Evolutionary conservation across 2,888 invertebrate species (phyloP).

Genomic region (Stegophylla sp.): DNA sequence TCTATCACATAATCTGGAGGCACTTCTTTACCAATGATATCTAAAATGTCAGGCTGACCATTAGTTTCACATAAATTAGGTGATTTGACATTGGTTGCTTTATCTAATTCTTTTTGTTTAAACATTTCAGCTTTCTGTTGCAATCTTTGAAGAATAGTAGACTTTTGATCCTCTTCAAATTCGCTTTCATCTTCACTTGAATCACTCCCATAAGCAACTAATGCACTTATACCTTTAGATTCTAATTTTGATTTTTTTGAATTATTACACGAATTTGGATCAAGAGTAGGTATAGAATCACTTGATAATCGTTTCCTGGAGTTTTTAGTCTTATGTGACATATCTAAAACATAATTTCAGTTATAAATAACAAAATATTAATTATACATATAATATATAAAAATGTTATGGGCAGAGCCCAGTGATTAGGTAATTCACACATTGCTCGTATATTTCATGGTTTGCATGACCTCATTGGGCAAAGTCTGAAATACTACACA

Average conservation of each 20-base stretch:
- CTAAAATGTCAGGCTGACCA: constrained; percentile 65
- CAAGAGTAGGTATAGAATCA: constrained; percentile 23
- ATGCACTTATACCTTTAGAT: constrained; percentile 43
- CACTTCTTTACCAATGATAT: constrained; percentile 65
- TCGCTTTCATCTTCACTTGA: constrained; percentile 61
- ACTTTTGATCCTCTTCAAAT: constrained; percentile 66
- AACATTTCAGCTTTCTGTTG: constrained; percentile 68
- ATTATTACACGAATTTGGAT: constrained; percentile 28
- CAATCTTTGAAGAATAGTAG: constrained; percentile 68
- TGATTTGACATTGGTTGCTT: constrained; percentile 67
- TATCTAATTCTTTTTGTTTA: constrained; percentile 68
- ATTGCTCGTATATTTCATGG: too few species aligned
- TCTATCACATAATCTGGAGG: constrained; percentile 63
- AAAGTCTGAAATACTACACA: too few species aligned
- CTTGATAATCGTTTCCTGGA: constrained; percentile 42
- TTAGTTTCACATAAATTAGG: constrained; percentile 39
- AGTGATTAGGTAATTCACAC: too few species aligned
- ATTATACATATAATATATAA: not conserved
- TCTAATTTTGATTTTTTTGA: constrained; percentile 51
- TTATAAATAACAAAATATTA: not conserved
- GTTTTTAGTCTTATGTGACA: constrained; percentile 6
- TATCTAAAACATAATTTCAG: constrained; percentile 31
- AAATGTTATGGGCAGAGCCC: too few species aligned
- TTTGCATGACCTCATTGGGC: too few species aligned
- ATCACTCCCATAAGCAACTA: constrained; percentile 55